phyloP scores from a whole-genome alignment of 1,140 invertebrate species.

The Cyphomyrmex costatus region DNA sequence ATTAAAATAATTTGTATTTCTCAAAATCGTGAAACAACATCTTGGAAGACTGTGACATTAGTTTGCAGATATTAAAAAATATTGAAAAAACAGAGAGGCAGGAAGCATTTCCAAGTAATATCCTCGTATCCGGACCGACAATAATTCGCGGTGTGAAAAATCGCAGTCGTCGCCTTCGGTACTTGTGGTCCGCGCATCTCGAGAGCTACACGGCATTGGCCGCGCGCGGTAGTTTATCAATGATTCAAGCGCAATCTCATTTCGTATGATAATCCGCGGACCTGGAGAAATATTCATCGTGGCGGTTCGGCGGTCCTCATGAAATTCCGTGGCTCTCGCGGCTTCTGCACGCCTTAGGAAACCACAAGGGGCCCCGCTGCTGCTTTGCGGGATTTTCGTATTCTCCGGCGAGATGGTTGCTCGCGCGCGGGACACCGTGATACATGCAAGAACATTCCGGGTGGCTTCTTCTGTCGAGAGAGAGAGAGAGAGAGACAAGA shows the following conservation, averaged over 20 bases:
- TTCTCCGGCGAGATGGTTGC: constrained; percentile 64
- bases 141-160: constrained; percentile 69
- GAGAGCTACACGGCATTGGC: constrained; percentile 51
- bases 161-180: constrained; percentile 67
- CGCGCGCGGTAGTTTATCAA: constrained; percentile 72
- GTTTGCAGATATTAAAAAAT: background rate
- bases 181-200: constrained; percentile 16
- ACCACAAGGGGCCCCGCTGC: constrained; percentile 56
- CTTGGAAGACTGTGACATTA: background rate
- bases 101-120: background rate
- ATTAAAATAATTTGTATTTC: background rate
- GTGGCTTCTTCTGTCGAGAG: constrained; percentile 34
- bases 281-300: constrained; percentile 83
- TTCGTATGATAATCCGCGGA: constrained; percentile 82
- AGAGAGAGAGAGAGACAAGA: too few species aligned
- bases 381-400: constrained; percentile 61
- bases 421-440: constrained; percentile 64
- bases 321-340: constrained; percentile 69
- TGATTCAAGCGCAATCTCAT: constrained; percentile 83
- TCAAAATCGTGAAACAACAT: background rate
- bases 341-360: constrained; percentile 56
- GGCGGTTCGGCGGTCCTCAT: constrained; percentile 71
- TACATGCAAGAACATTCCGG: constrained; percentile 78
- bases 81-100: too few species aligned
- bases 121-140: background rate